Evolutionary conservation across 2,888 invertebrate genomes (phyloP), one percentile per base, ranked within the genome.

Genomic region (Hyles lineata): DNA sequence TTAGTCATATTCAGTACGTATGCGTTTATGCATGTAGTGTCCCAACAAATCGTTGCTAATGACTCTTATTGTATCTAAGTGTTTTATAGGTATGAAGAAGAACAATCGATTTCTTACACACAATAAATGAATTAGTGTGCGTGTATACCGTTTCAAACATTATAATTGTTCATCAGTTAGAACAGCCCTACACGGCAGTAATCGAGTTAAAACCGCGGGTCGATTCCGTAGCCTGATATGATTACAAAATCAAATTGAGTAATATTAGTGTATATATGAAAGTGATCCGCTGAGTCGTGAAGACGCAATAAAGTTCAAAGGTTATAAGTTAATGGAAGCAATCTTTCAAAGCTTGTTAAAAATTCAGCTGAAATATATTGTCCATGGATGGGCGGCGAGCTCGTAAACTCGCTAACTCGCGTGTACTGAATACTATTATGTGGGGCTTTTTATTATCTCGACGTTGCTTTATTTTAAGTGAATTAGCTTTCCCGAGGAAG

Each of bases 371-470:
- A 67, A 67, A 67, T 67, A 67, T 50, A 67, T 67, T 23, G 67
- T 17, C 17, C 50, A 50, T 67, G 50, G 43, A 67, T 67, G 43
- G 23, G 55, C 9, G n/a, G 23, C 50, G 67, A 43, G 62, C 32
- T 67, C 67, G 67, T 67, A 67, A 67, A 67, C 23, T 15, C 50
- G 43, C 67, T 55, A 23, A 32, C 32, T 32, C 35, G 43, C 67
- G 67, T 67, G 67, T 61, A 61, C 67, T 50, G 67, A 67, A 43
- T 62, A n/a, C n/a, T 62, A 62, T 67, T 67, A 67, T 50, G 55
- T 55, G 50, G 67, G 67, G n/a, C 67, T 21, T 67, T 67, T 67
- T 67, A 67, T 43, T 67, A 67, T 67, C 67, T 67, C 23, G 17
- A 50, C 67, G 43, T 50, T 17, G 32, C 29, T 62, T 32, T 32